Evolutionary conservation across 2,888 invertebrate genomes (phyloP), one percentile per base, ranked within the genome.

Genomic region (Dione vanillae): DNA sequence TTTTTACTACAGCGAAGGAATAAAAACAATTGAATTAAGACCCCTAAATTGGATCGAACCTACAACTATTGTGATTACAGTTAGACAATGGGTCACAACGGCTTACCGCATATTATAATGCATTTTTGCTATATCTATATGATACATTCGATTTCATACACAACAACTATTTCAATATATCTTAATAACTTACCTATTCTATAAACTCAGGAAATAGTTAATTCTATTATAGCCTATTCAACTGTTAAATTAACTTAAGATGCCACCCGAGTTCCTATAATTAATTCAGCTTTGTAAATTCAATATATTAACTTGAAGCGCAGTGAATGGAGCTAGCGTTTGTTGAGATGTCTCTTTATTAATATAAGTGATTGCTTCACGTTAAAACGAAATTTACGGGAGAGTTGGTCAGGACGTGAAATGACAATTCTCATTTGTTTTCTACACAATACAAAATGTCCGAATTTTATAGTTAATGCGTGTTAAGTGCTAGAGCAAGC

Each of bases 241-340:
- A 43, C 43, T n/a, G 59, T 59, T 41, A 43, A 41, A 43, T n/a
- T 43, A 59, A 43, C 59, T 59, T 27, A 43, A 59, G 59, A 59
- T 59, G 20, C 43, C 41, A 43, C 10, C 14, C 43, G 5, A 59
- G 14, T 20, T 35, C 16, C 20, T 59, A 43, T 43, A 43, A 59
- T 59, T 59, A 59, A 59, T 59, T 43, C n/a, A 59, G 43, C 59
- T 59, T 59, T 43, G 43, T 43, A n/a, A 59, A 27, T 59, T 20
- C 20, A 43, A 59, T 59, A 59, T 43, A 59, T 43, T 43, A 59
- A 43, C 43, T 41, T 59, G 54, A 35, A 8, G 35, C 27, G n/a
- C 54, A 10, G 54, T 51, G 51, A 35, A 52, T 35, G 27, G 54
- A 54, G 35, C 54, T 37, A 10, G n/a, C 54, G 16, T 54, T 54